Conservation (phyloP, 2,113 vertebrate genomes). For the Datnioides undecimradiatus region DNA sequence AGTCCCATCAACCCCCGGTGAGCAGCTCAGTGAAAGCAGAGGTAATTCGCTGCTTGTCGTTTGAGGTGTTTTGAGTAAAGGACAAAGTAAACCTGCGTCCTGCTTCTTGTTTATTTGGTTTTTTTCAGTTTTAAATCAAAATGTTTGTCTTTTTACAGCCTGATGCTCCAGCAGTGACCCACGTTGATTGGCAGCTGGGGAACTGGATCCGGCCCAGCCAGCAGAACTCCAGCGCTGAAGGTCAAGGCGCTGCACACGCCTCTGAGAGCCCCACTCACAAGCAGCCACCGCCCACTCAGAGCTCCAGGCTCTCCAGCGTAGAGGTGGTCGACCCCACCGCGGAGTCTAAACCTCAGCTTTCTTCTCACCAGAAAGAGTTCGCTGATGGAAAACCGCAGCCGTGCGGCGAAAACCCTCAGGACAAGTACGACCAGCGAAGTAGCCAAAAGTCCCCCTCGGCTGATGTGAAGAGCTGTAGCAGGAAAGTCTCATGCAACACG, state of each 20-base stretch:
- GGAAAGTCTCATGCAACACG: slow-evolving; percentile 78
- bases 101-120: not conserved
- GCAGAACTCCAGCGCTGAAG: slow-evolving; percentile 74
- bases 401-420: slow-evolving; percentile 17
- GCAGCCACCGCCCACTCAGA: slow-evolving; percentile 48
- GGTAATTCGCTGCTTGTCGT: slow-evolving; percentile 50
- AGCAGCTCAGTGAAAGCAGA: slow-evolving; percentile 67
- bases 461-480: not conserved
- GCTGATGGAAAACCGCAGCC: slow-evolving; percentile 52
- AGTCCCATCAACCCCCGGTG: slow-evolving; percentile 22
- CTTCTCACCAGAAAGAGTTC: slow-evolving; percentile 44
- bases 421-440: slow-evolving; percentile 66
- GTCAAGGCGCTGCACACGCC: slow-evolving; percentile 8
- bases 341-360: slow-evolving; percentile 62
- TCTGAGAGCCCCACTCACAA: slow-evolving; percentile 52
- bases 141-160: slow-evolving; percentile 39
- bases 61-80: not conserved
- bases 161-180: slow-evolving; percentile 39
- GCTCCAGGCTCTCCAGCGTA: slow-evolving; percentile 23
- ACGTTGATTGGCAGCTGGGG: slow-evolving; percentile 76
- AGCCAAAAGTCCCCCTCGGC: slow-evolving; percentile 71
- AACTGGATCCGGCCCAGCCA: slow-evolving; percentile 75
- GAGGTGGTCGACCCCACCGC: slow-evolving; percentile 52
- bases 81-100: not conserved
- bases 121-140: not conserved